Evolutionary conservation across 2,113 vertebrate species (phyloP), one percentile per base, ranked within the genome.

Genomic region (Mirounga angustirostris): DNA sequence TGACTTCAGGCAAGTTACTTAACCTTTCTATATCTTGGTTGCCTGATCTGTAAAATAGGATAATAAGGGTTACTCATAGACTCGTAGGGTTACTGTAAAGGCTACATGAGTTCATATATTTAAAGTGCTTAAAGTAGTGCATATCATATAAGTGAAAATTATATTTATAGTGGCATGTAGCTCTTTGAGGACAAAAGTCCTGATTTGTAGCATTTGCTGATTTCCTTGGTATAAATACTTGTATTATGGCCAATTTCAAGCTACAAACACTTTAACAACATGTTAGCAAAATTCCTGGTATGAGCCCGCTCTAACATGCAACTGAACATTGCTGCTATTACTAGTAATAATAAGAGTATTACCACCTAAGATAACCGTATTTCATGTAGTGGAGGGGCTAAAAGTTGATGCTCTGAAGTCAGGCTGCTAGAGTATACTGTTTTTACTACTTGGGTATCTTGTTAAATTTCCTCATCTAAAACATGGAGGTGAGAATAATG

Each of bases 11-110:
- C 24, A 73, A 78, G 10, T 74, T 92, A 59, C 43, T 91, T 83
- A 96, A 58, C 46, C 63, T 81, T 46, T 85, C 22, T 76, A 30
- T 93, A 83, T 21, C 46, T 94, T 92, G 88, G 52, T 92, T 94
- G 89, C 30, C 65, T 92, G 9, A 61, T 95, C 40, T 91, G 18
- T 97, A 92, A 96, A 96, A 89, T 82, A 52, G 52, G 26, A 56
- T 91, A 61, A 50, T 81, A 94, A n/a, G 2, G 85, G 36, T 73
- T 94, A 65, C 5, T 46, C 74, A 16, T 30, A 50, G 50, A 58
- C 82, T 93, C 4, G 36, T 36, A 91, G 13, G 0, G 0, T 71
- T 91, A 16, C 22, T 63, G 26, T 90, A 74, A 93, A 56, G 12
- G 83, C 86, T 84, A 91, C 91, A 67, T 50, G 65, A 94, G 26